These are phyloP conservation scores for Maniola hyperantus DNA, from an alignment of 2,888 invertebrate genomes.

Conservation along the genomic window DNA sequence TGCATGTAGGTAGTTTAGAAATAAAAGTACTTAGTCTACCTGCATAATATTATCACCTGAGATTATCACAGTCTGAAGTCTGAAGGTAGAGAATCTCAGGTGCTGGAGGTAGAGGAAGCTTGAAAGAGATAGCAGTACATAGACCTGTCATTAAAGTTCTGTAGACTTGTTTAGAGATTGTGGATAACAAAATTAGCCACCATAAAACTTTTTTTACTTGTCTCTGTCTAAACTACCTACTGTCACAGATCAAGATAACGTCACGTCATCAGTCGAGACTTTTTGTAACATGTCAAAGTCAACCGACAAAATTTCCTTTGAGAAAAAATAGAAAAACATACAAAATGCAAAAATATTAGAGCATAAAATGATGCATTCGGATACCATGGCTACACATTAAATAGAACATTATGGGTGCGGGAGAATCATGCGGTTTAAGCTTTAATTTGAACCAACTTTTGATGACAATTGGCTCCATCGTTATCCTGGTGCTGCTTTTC, in stretches of 20 bases:
- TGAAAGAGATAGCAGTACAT: too few species aligned
- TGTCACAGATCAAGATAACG: too few species aligned
- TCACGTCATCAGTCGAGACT: too few species aligned
- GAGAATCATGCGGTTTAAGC: slow-evolving; percentile 44
- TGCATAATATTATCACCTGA: too few species aligned
- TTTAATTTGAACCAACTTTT: slow-evolving; percentile 66
- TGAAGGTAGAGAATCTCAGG: too few species aligned
- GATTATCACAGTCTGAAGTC: too few species aligned
- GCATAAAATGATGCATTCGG: slow-evolving; percentile 9
- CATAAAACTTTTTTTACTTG: background rate
- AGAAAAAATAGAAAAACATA: background rate
- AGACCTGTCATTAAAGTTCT: too few species aligned
- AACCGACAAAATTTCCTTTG: slow-evolving; percentile 10
- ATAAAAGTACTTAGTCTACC: too few species aligned
- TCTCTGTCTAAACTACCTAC: background rate
- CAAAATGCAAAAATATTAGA: slow-evolving; percentile 23
- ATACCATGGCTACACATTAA: slow-evolving; percentile 32
- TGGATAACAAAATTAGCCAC: too few species aligned
- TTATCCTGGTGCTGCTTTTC: slow-evolving; percentile 62
- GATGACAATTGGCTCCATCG: slow-evolving; percentile 63
- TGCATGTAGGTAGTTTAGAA: too few species aligned
- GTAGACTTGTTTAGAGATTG: too few species aligned
- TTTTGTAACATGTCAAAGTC: background rate
- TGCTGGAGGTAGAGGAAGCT: too few species aligned
- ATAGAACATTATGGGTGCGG: slow-evolving; percentile 44